Base-by-base conservation (phyloP, 2,113 vertebrate genomes). In the Bolborhynchus lineola region DNA sequence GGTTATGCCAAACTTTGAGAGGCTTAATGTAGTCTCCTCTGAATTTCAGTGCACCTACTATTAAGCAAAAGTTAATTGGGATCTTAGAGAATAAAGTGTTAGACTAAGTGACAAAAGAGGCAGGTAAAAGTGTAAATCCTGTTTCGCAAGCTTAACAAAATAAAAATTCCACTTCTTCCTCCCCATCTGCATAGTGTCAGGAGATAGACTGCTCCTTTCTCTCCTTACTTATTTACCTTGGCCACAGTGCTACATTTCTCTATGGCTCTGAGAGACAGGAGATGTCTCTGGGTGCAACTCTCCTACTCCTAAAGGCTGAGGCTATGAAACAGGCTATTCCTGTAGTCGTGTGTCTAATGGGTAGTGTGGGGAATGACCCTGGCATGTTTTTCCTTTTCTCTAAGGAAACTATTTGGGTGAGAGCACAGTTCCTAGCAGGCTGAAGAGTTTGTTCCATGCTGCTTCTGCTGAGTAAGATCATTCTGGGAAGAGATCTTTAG, bases 401-500 rank as follows among this genome's bases (percentile, higher is more conserved):
- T 75, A 37, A 87, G 89, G 62, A 95, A 93, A 95, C 26, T 84
- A 19, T 84, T 47, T 2, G 13, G 24, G 39, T 13, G 39, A 93
- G 6, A 41, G 4, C 39, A 42, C 28, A 39, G 44, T 92, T 93
- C 94, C 95, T 82, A 94, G 68, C 76, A 94, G 63, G 44, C 70
- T 94, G 81, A 17, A 84, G 90, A 90, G 37, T 85, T 94, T 94
- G 86, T 86, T 97, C 79, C 90, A 37, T 41, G 82, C 37, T 94
- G 57, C 57, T 84, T 81, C 52, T 77, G 55, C 24, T 64, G 86
- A 94, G 50, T 75, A 91, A 64, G 55, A 83, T 83, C 26, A 69
- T 96, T 88, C 88, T 84, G 92, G 92, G 92, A 97, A 97, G 76
- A 86, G 80, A 64, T 60, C 47, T 95, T 90, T 93, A 92, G 72